These are phyloP conservation scores for Ornithoptera priamus DNA, from an alignment of 2,888 invertebrate species.

Conservation along the genomic window DNA sequence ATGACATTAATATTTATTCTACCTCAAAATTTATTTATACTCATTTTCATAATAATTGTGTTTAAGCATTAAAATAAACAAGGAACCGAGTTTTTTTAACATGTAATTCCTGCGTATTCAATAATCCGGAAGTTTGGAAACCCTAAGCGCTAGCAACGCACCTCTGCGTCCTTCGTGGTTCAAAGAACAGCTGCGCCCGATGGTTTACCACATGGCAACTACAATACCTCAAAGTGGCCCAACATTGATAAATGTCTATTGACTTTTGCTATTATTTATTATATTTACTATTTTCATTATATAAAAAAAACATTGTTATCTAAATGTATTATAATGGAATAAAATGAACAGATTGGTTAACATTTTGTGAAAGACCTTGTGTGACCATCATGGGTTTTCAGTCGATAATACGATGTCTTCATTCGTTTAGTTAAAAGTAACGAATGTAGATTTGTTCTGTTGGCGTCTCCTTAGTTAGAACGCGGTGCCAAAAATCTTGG, in stretches of 20 bases:
- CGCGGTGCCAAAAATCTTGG: slow-evolving; percentile 24
- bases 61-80: too few species aligned
- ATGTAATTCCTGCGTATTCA: background rate
- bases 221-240: background rate
- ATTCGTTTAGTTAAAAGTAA: slow-evolving; percentile 1
- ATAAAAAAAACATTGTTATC: background rate
- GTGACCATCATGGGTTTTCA: background rate
- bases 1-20: too few species aligned
- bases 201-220: slow-evolving; percentile 16
- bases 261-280: background rate
- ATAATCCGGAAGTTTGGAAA: slow-evolving; percentile 22
- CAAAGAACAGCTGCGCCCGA: slow-evolving; percentile 21
- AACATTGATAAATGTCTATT: background rate
- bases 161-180: slow-evolving; percentile 24
- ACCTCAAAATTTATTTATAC: too few species aligned
- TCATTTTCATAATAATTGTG: too few species aligned
- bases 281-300: background rate
- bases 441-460: slow-evolving; percentile 11
- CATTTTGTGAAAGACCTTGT: background rate
- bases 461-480: slow-evolving; percentile 17
- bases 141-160: slow-evolving; percentile 9
- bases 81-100: background rate
- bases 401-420: background rate
- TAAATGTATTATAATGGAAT: background rate
- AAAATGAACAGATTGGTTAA: background rate